Base-by-base conservation (phyloP, 2,888 invertebrate species). In the Oxystoma pomonae region DNA sequence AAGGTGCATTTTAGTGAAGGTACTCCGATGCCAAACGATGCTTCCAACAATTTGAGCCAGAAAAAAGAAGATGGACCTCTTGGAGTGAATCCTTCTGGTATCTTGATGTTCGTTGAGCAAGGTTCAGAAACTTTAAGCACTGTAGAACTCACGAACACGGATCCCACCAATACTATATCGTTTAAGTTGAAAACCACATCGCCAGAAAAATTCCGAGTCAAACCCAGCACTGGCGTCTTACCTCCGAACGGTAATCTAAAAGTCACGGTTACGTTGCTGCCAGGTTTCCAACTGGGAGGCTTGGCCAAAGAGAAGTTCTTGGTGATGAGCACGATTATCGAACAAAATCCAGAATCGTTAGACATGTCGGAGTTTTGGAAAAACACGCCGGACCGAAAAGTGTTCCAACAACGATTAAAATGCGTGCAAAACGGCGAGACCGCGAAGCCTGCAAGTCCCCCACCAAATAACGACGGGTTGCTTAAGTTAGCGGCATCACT, bases 161-260 rank as follows among this genome's bases (percentile, higher is more conserved):
- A 90, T 67, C 57, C 73, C 5, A 70, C 71, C 52, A 65, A 69
- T 52, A 74, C 83, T 61, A 78, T 90, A 21, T 87, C 89, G 9
- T 91, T 85, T 74, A 91, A 91, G 84, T 90, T 98, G 67, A 92
- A 98, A 80, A 98, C 97, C 16, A 98, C 97, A 1, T 91, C 96
- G 0, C 98, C 97, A 0, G 95, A 96, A 73, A 96, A 96, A 79
- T 98, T 95, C 81, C 84, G 94, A 22, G 98, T 98, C 1, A 86
- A 94, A 60, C 97, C 96, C 0, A 94, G 93, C 72, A 87, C 90
- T 3, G 96, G 96, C 0, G 81, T 87, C 3, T 77, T 97, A 59
- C 80, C 83, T 1, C 86, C 89, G 0, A 88, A 88, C 7, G 85
- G 84, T 1, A 82, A 83, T 0, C 84, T 87, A 51, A 83, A 83